phyloP scores from a whole-genome alignment of 1,140 invertebrate species.

The Sycophaga agraensis region DNA sequence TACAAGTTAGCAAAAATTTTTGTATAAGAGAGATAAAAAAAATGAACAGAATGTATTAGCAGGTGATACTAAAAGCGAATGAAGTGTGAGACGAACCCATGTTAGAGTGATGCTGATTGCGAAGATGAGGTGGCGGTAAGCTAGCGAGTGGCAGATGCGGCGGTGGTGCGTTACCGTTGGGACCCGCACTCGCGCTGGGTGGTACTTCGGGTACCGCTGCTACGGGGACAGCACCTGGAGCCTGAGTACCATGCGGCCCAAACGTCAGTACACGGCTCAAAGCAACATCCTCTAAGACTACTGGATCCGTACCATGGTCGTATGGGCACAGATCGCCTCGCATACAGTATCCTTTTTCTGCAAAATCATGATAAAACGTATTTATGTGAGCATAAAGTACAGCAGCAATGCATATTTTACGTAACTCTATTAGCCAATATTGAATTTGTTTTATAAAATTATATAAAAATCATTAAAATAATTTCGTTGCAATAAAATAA shows the following conservation, averaged over 20 bases:
- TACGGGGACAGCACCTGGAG: slow-evolving; percentile 52
- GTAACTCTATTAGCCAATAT: no score
- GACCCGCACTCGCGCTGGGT: neutral
- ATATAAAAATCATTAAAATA: no score
- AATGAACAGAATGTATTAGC: no score
- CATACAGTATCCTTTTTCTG: slow-evolving; percentile 94
- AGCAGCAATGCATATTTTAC: no score
- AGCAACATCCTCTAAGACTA: slow-evolving; percentile 84
- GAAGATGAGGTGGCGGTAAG: slow-evolving; percentile 57
- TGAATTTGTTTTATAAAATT: no score
- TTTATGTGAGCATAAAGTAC: no score
- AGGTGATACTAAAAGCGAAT: no score
- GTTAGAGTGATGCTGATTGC: slow-evolving; percentile 56
- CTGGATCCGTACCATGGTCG: slow-evolving; percentile 93
- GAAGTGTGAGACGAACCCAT: slow-evolving; percentile 42
- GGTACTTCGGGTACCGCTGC: slow-evolving; percentile 47
- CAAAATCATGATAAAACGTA: no score
- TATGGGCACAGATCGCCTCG: slow-evolving; percentile 91
- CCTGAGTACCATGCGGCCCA: slow-evolving; percentile 56
- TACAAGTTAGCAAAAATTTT: no score
- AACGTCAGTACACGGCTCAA: slow-evolving; percentile 62
- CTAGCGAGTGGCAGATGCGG: slow-evolving; percentile 57
- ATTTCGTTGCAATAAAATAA: no score
- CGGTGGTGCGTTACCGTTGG: slow-evolving; percentile 56
- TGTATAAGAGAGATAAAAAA: no score